Evolutionary conservation across 2,888 invertebrate species (phyloP).

Genomic region (Dryobota labecula): DNA sequence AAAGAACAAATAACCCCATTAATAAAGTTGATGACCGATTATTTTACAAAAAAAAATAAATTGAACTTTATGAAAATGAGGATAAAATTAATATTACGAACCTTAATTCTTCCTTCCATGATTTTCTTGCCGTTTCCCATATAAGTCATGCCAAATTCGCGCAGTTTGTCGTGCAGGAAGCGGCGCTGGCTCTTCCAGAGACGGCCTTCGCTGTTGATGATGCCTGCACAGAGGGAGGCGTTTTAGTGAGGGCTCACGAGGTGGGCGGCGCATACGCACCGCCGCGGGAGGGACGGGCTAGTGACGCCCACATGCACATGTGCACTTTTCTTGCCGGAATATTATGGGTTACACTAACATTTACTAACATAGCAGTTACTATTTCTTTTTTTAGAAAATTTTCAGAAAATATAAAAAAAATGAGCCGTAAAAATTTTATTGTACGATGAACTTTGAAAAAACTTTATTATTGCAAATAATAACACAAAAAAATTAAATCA

Average conservation of each 20-base stretch:
- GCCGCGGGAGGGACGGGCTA: constrained; percentile 72
- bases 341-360: constrained; percentile 20
- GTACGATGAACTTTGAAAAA: neutral
- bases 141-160: constrained; percentile 97
- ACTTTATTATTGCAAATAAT: too few species aligned
- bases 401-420: neutral
- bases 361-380: constrained; percentile 8
- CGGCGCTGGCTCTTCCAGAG: constrained; percentile 97
- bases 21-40: constrained; percentile 21
- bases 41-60: neutral
- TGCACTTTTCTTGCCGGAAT: constrained; percentile 63
- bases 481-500: neutral
- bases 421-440: neutral
- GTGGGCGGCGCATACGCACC: constrained; percentile 81
- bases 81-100: constrained; percentile 78
- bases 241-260: constrained; percentile 72
- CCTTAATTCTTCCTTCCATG: constrained; percentile 96
- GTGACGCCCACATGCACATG: constrained; percentile 80
- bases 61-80: neutral
- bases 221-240: constrained; percentile 92
- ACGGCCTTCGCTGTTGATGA: constrained; percentile 96
- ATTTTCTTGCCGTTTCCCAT: constrained; percentile 94
- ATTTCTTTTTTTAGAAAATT: neutral
- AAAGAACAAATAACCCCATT: constrained; percentile 61
- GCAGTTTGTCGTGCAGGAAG: constrained; percentile 96